These are phyloP conservation scores for Florisuga fusca DNA, from an alignment of 2,797 vertebrate genomes.

Conservation along the genomic window DNA sequence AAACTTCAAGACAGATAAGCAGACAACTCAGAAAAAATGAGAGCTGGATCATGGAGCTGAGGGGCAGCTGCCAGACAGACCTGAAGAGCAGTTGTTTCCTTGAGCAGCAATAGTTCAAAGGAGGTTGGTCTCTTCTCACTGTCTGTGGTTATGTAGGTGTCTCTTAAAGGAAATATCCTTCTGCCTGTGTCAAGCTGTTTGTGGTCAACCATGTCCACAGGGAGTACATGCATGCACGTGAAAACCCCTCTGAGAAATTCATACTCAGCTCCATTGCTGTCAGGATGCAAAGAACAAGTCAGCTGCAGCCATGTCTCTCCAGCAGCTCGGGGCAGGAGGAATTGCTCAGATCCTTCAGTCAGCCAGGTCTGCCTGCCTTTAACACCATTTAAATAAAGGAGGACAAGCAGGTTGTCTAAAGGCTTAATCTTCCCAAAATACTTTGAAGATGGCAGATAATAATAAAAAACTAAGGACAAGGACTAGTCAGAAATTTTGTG, in stretches of 20 bases:
- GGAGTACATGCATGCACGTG: rapidly evolving
- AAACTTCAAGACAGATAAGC: not conserved
- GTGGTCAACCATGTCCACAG: not conserved
- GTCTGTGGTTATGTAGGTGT: not conserved
- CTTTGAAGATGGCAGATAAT: not conserved
- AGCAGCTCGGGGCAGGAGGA: not conserved
- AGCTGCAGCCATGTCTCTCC: not conserved
- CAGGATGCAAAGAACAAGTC: not conserved
- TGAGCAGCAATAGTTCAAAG: not conserved
- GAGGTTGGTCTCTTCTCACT: not conserved
- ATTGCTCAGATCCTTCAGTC: not conserved
- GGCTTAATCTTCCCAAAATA: not conserved
- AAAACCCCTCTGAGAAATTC: not conserved
- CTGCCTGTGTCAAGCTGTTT: not conserved
- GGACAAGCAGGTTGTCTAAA: not conserved
- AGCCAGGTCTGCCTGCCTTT: not conserved
- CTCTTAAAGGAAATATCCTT: not conserved
- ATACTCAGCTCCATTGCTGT: not conserved
- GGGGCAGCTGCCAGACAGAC: not conserved
- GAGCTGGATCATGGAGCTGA: not conserved
- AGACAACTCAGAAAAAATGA: not conserved
- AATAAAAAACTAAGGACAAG: not conserved
- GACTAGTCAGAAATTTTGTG: not conserved
- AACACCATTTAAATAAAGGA: not conserved
- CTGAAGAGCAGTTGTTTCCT: not conserved